Evolutionary conservation across 2,797 vertebrate species (phyloP), one percentile per base, ranked within the genome.

Genomic region (Aldrovandia affinis): DNA sequence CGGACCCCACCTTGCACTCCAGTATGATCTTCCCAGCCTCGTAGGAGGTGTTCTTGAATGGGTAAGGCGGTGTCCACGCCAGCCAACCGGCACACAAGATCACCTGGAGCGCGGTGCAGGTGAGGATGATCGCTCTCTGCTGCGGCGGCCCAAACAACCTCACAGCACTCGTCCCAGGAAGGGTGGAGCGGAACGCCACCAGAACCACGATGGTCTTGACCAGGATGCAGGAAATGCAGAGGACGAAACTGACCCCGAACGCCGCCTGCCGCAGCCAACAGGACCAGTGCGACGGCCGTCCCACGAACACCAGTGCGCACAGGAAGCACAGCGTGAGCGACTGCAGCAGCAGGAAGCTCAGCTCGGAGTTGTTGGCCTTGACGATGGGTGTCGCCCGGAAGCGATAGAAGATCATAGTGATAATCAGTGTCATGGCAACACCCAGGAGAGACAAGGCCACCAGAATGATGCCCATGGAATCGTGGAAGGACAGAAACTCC

Each of bases 151-250:
- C 93, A 86, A 96, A 96, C 78, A 87, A 73, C 75, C 87, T 94
- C 39, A 92, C 79, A 81, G 84, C 79, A 33, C 79, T 90, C 28
- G 90, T 88, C 0, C 89, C 88, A 4, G 93, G 93, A 50, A 65
- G 18, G 12, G 86, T 93, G 1, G 92, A 83, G 3, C 81, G 83
- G 81, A 96, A 96, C 10, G 94, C 95, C 83, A 94, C 81, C 15
- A 96, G 89, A 70, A 96, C 95, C 30, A 95, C 94, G 36, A 96
- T 93, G 14, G 93, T 95, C 86, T 96, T 96, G 39, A 93, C 93
- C 8, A 95, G 90, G 33, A 95, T 92, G 84, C 94, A 95, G 52
- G 94, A 96, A 80, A 96, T 92, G 80, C 95, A 95, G 55, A 96
- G 91, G 52, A 95, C 94, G 86, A 95, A 95, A 88, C 92, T 95